phyloP scores from a whole-genome alignment of 2,113 vertebrate species.

The Sinosuthora webbiana region DNA sequence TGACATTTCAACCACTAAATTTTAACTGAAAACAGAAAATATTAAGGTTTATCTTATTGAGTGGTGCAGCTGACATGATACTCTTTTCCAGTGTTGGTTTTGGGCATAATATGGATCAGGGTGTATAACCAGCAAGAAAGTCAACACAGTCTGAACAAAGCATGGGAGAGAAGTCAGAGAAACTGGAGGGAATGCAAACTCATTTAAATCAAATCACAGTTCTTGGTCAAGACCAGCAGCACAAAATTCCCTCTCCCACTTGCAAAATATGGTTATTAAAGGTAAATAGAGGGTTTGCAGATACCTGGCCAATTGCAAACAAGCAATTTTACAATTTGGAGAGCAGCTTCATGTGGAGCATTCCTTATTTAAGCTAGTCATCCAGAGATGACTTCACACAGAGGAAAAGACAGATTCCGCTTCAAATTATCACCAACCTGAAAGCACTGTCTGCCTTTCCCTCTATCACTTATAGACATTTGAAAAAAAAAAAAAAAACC shows the following conservation, averaged over 20 bases:
- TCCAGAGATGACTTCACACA: background rate
- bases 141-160: background rate
- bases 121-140: constrained; percentile 2
- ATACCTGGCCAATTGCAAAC: background rate
- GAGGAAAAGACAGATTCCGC: accelerated
- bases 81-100: background rate
- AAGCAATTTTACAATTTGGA: constrained; percentile 9
- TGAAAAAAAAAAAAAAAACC: background rate
- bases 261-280: background rate
- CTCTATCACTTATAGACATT: background rate
- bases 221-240: background rate
- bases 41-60: constrained; percentile 10
- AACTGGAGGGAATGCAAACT: background rate
- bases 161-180: background rate
- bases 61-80: background rate
- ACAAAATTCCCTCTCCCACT: background rate
- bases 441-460: background rate
- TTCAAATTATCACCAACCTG: background rate
- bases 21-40: constrained; percentile 19
- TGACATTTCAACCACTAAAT: constrained; percentile 40
- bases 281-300: background rate
- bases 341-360: background rate
- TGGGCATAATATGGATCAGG: background rate
- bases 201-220: constrained; percentile 27
- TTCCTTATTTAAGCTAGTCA: background rate